Evolutionary conservation across 2,113 vertebrate genomes (phyloP).

Genomic region (Andinoacara biseriatus): DNA sequence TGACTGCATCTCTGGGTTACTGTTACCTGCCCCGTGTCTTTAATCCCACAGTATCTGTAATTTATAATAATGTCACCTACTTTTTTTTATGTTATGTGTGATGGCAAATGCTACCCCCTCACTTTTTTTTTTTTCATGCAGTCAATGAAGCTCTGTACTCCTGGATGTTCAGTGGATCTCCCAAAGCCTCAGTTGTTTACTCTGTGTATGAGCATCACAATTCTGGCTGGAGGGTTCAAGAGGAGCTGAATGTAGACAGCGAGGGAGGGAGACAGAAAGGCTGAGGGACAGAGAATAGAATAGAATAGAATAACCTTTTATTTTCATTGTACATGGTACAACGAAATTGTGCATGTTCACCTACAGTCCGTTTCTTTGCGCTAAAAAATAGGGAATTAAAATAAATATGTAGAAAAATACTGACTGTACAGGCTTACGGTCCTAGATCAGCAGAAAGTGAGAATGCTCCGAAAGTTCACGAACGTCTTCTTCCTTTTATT

Average conservation of each 20-base stretch:
- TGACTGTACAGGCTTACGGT: neutral
- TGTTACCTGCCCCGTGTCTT: slow-evolving; percentile 25
- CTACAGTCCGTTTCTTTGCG: too few relatives aligned
- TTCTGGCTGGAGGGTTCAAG: slow-evolving; percentile 46
- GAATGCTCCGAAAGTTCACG: slow-evolving; percentile 17
- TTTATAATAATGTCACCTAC: slow-evolving; percentile 34
- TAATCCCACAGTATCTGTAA: neutral
- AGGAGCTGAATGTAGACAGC: slow-evolving; percentile 22
- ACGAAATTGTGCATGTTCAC: too few relatives aligned
- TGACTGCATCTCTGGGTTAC: slow-evolving; percentile 11
- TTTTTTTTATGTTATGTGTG: slow-evolving; percentile 34
- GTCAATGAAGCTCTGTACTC: slow-evolving; percentile 84
- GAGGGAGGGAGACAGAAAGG: slow-evolving; percentile 22
- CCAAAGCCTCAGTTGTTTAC: slow-evolving; percentile 83
- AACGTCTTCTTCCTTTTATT: neutral
- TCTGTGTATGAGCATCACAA: slow-evolving; percentile 82
- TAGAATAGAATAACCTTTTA: too few relatives aligned
- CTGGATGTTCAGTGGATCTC: slow-evolving; percentile 75
- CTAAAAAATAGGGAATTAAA: too few relatives aligned
- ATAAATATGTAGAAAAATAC: too few relatives aligned
- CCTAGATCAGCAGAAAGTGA: slow-evolving; percentile 18
- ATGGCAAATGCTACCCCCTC: slow-evolving; percentile 9
- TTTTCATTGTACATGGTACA: too few relatives aligned
- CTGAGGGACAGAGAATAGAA: neutral
- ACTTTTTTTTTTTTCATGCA: slow-evolving; percentile 25